Conservation (phyloP, 2,888 invertebrate species). For the Shargacucullia verbasci region DNA sequence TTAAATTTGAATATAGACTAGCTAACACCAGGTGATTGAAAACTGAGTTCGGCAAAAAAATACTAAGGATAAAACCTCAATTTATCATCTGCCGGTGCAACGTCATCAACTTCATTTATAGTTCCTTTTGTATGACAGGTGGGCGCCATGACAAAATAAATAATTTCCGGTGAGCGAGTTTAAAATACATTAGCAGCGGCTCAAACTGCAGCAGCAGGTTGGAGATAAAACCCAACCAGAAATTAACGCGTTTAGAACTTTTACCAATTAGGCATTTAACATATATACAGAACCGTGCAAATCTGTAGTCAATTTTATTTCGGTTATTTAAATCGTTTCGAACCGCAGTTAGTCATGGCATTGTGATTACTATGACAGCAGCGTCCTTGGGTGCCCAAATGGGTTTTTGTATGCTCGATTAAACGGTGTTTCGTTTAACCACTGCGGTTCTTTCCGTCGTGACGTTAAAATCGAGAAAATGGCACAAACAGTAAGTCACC, state of each 20-base stretch:
- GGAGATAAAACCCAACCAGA: conserved; percentile 24
- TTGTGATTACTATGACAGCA: conserved; percentile 25
- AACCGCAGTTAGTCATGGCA: conserved; percentile 35
- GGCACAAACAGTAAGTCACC: conserved; percentile 60
- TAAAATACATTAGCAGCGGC: conserved; percentile 63
- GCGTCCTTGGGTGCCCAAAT: conserved; percentile 48
- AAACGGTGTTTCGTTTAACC: conserved; percentile 54
- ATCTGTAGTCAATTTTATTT: conserved; percentile 27
- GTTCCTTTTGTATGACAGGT: conserved; percentile 68
- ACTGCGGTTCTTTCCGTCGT: conserved; percentile 54
- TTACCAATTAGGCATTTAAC: conserved; percentile 17
- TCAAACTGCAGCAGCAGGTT: conserved; percentile 51
- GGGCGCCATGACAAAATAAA: conserved; percentile 68
- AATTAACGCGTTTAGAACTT: conserved; percentile 20
- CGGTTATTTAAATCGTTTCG: conserved; percentile 16
- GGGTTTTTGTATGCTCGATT: conserved; percentile 55
- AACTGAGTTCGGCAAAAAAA: conserved; percentile 14
- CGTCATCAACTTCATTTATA: conserved; percentile 54
- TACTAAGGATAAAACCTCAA: conserved; percentile 16
- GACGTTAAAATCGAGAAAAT: conserved; percentile 71
- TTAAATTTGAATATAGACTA: conserved; percentile 13
- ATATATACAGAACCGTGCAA: conserved; percentile 11
- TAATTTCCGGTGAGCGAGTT: conserved; percentile 72
- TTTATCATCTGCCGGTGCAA: conserved; percentile 39
- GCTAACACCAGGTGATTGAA: conserved; percentile 6